Base-by-base conservation (phyloP, 2,797 vertebrate species). In the Babyrousa celebensis region DNA sequence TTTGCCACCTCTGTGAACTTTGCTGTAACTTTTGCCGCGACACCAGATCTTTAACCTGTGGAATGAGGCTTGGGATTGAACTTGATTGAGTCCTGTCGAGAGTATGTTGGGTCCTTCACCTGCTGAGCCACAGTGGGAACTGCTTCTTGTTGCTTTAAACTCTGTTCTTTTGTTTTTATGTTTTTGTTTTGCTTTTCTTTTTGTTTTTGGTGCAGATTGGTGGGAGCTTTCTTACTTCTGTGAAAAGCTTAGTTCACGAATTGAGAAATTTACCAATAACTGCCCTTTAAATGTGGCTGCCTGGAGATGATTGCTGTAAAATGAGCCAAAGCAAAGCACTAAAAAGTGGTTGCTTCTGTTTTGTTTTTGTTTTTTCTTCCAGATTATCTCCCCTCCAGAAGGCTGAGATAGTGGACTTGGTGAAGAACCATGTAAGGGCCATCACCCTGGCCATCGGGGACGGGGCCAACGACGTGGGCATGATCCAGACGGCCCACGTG, bases 371-470 rank as follows among this genome's bases (percentile, higher is more conserved):
- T 98, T 89, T 85, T 98, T 98, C 98, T 62, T 98, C 62, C 98
- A 99, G 99, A 97, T 99, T 99, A n/a, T 99, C 99, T 98, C 99
- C 99, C 12, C 99, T 99, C 72, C 99, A 99, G 98, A 99, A 99
- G 98, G 99, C 99, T 0, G 99, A 99, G 98, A 99, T 99, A 16
- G 99, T 99, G 98, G 99, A 99, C 95, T 99, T 99, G 99, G 99
- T 99, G 97, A 99, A 99, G 99, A 99, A 99, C 92, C 99, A 99
- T 0, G 99, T 99, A 94, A 99, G 99, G 96, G 99, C 99, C 97
- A 99, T 99, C 98, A 99, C 99, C 0, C 98, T 99, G 97, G 99
- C 99, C 23, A 99, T 99, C n/a, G 99, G 99, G 20, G 99, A 99
- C 7, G 99, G 99, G 20, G 99, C 99, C 67, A 99, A 99, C 10